These are phyloP conservation scores for Gryllus bimaculatus DNA, from an alignment of 1,140 invertebrate species.

Conservation along the genomic window DNA sequence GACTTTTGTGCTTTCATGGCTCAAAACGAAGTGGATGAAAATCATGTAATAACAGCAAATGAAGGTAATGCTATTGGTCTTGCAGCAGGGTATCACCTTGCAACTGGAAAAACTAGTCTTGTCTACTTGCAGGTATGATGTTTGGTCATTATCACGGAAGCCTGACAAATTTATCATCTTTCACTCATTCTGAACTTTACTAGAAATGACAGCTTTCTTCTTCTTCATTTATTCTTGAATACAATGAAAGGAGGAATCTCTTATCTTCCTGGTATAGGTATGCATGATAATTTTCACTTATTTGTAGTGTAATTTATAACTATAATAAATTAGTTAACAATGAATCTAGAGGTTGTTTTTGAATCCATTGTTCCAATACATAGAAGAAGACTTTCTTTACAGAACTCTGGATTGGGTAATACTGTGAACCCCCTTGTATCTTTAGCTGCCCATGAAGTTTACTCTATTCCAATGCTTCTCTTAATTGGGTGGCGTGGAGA, in stretches of 20 bases:
- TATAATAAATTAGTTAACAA: too few relatives aligned
- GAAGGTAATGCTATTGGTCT: conserved; percentile 38
- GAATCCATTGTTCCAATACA: too few relatives aligned
- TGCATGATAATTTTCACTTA: too few relatives aligned
- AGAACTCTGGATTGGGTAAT: conserved; percentile 39
- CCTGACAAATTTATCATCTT: not conserved
- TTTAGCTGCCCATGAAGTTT: conserved; percentile 35
- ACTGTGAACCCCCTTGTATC: conserved; percentile 39
- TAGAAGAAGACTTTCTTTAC: not conserved
- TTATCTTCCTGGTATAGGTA: not conserved
- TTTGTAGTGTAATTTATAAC: too few relatives aligned
- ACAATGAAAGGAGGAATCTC: not conserved
- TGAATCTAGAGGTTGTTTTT: too few relatives aligned
- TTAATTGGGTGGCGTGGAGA: conserved; percentile 40
- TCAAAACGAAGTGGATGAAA: conserved; percentile 29
- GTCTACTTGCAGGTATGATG: conserved; percentile 37
- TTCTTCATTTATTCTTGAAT: not conserved
- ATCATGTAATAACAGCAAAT: conserved; percentile 38
- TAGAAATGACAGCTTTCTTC: not conserved
- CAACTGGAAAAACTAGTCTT: conserved; percentile 35
- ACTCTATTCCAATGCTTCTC: conserved; percentile 39
- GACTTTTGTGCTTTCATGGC: conserved; percentile 41
- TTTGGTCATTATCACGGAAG: not conserved
- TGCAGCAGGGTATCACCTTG: conserved; percentile 38
- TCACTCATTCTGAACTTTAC: too few relatives aligned